Conservation (phyloP, 2,797 vertebrate species). For the Meriones psammophilus region DNA sequence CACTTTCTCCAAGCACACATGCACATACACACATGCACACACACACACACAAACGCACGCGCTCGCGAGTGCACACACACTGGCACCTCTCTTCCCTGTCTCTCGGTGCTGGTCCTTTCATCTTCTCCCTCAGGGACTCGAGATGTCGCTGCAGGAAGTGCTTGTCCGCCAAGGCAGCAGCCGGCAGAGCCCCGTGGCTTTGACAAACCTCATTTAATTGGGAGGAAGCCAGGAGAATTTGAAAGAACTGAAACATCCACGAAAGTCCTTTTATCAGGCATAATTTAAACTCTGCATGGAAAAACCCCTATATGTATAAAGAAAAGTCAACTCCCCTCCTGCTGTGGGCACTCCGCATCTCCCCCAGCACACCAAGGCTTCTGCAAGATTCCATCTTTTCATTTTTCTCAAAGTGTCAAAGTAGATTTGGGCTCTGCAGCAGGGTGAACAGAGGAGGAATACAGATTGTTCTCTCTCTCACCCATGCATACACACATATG, state of each 20-base stretch:
- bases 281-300: slow-evolving; percentile 94
- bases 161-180: slow-evolving; percentile 91
- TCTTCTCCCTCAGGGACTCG: slow-evolving; percentile 92
- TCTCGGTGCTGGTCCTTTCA: slow-evolving; percentile 89
- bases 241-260: slow-evolving; percentile 93
- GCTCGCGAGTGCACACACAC: not conserved
- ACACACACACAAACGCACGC: not conserved
- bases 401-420: slow-evolving; percentile 92
- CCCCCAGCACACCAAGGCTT: slow-evolving; percentile 87
- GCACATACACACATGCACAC: not conserved
- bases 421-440: slow-evolving; percentile 90
- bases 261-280: slow-evolving; percentile 93
- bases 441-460: slow-evolving; percentile 90
- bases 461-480: slow-evolving; percentile 86
- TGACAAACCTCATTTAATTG: slow-evolving; percentile 95
- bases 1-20: not conserved
- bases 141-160: slow-evolving; percentile 93
- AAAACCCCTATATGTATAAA: slow-evolving; percentile 93
- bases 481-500: not conserved
- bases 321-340: slow-evolving; percentile 93
- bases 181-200: slow-evolving; percentile 93
- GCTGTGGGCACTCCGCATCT: slow-evolving; percentile 87
- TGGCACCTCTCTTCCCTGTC: slow-evolving; percentile 77
- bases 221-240: slow-evolving; percentile 93
- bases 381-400: slow-evolving; percentile 91